These are phyloP conservation scores for Tricholaema leucomelas DNA, from an alignment of 2,113 vertebrate genomes.

Conservation along the genomic window DNA sequence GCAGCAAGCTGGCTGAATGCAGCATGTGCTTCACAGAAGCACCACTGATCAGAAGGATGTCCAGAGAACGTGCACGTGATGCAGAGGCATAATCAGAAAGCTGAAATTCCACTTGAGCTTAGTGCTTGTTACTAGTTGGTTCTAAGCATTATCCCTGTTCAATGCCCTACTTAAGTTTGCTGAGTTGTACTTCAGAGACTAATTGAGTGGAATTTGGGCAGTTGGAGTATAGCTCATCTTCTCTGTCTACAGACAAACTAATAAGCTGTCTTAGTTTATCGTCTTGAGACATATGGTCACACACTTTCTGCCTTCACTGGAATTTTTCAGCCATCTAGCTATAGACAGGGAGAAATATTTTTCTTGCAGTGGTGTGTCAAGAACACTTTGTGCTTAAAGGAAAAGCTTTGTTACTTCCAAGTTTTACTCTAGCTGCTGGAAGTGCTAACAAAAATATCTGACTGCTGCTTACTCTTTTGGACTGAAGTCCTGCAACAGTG, in stretches of 20 bases:
- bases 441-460: not conserved
- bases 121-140: slow-evolving; percentile 22
- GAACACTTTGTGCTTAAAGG: not conserved
- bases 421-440: not conserved
- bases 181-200: slow-evolving; percentile 35
- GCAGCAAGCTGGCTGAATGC: not conserved
- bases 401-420: not conserved
- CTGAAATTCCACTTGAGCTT: slow-evolving; percentile 22
- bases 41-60: fast-evolving
- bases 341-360: not conserved
- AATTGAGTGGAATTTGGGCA: slow-evolving; percentile 31
- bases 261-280: not conserved
- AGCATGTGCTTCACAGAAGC: not conserved
- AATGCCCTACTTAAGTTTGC: slow-evolving; percentile 29
- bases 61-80: not conserved
- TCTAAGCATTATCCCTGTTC: slow-evolving; percentile 31
- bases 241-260: not conserved
- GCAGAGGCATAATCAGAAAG: not conserved
- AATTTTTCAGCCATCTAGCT: not conserved
- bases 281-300: not conserved
- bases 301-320: not conserved
- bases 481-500: not conserved
- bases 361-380: not conserved
- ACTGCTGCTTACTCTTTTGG: not conserved
- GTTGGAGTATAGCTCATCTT: not conserved